Evolutionary conservation across 2,113 vertebrate genomes (phyloP), one percentile per base, ranked within the genome.

Genomic region (zebrafish (Danio rerio)): DNA sequence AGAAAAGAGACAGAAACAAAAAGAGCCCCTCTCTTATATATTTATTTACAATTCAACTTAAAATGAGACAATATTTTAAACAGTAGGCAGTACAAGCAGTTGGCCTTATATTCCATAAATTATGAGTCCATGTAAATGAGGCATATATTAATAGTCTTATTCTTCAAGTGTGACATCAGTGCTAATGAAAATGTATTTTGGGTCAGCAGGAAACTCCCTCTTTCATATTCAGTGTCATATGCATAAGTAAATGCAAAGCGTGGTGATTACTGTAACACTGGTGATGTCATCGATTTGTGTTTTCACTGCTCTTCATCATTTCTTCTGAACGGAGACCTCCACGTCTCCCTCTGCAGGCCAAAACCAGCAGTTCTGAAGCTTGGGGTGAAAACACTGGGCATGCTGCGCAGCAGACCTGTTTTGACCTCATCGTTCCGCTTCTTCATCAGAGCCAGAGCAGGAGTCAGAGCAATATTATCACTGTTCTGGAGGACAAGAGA

Each of bases 391-490:
- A 20, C 53, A 47, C 71, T 80, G 1, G 85, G 84, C 58, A 79
- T 79, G 47, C 65, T 49, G 69, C 87, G 88, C 85, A 80, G 61
- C 18, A 91, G 1, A 0, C 56, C 16, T 0, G 80, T 56, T 75
- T 91, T 93, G 0, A 87, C 0, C 1, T 90, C 88, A 8, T 93
- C 62, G 0, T 92, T 95, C 66, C 95, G 92, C 61, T 94, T 94
- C 81, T 90, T 92, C 93, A 96, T 95, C 89, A 96, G 89, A 1
- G 93, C 83, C 61, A 92, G 87, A 66, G 93, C 94, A 0, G 95
- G 94, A 0, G 94, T 95, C 80, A 7, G 88, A 61, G 78, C 65
- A 63, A 1, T 73, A 55, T 9, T 50, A 1, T 92, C 87, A 59
- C 83, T 83, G 78, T n/a, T 12, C 92, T 93, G 81, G n/a, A 10